These are phyloP conservation scores for Rhabdornis inornatus DNA, from an alignment of 2,113 vertebrate species.

Conservation along the genomic window DNA sequence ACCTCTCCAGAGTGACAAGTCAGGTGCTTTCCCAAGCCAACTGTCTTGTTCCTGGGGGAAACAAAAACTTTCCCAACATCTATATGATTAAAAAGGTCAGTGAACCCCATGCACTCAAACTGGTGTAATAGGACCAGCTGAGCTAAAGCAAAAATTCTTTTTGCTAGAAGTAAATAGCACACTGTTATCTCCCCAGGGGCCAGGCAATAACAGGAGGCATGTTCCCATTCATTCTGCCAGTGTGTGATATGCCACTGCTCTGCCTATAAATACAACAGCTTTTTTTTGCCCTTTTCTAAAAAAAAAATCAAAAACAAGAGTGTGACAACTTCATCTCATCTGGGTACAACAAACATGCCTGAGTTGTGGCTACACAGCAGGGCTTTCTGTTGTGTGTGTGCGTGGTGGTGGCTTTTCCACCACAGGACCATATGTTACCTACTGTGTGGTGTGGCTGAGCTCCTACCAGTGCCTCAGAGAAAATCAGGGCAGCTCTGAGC, in stretches of 20 bases:
- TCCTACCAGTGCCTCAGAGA: background rate
- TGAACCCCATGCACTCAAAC: background rate
- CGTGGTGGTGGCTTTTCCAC: background rate
- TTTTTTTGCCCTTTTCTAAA: background rate
- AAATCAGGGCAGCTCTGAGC: background rate
- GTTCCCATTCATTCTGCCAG: conserved; percentile 40
- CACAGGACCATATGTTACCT: background rate
- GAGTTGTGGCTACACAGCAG: conserved; percentile 12
- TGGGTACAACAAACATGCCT: background rate
- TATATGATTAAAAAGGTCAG: conserved; percentile 41
- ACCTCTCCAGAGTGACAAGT: conserved; percentile 19
- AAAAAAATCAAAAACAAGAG: background rate
- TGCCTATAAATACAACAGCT: conserved; percentile 36
- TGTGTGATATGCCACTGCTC: conserved; percentile 13
- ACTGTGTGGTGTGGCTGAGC: background rate
- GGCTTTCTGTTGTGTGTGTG: background rate
- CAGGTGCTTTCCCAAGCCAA: conserved; percentile 28
- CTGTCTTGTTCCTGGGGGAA: background rate
- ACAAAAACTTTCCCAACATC: conserved; percentile 30
- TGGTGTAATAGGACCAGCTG: conserved; percentile 10
- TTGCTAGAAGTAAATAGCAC: conserved; percentile 53
- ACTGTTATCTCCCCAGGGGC: conserved; percentile 44
- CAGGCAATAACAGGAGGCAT: conserved; percentile 51
- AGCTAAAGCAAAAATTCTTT: conserved; percentile 51
- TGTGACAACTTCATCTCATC: conserved; percentile 50